Evolutionary conservation across 1,140 invertebrate species (phyloP).

Genomic region (Drosophila truncata): DNA sequence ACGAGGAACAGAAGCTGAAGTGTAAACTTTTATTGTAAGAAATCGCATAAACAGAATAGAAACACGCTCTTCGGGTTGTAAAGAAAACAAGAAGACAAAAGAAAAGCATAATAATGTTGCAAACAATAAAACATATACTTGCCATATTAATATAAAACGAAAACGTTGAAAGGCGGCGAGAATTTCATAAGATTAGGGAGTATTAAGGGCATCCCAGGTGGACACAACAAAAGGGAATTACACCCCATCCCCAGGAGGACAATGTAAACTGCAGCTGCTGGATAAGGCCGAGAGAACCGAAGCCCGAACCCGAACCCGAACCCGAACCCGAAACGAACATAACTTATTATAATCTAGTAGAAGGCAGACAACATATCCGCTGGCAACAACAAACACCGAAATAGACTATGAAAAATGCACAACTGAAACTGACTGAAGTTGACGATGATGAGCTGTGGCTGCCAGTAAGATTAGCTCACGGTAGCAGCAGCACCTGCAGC

Average conservation of each 20-base stretch:
- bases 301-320: slow-evolving; percentile 13
- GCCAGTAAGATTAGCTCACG: slow-evolving; percentile 54
- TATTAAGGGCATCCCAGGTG: slow-evolving; percentile 50
- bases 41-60: slow-evolving; percentile 38
- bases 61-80: slow-evolving; percentile 77
- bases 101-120: slow-evolving; percentile 58
- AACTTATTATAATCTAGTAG: slow-evolving; percentile 43
- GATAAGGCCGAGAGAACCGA: slow-evolving; percentile 30
- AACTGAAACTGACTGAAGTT: slow-evolving; percentile 81
- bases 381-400: slow-evolving; percentile 74
- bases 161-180: slow-evolving; percentile 30
- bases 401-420: slow-evolving; percentile 84
- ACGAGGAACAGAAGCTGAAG: slow-evolving; percentile 27
- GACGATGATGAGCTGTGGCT: slow-evolving; percentile 77
- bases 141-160: slow-evolving; percentile 74
- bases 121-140: slow-evolving; percentile 82
- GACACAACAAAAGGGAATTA: slow-evolving; percentile 13
- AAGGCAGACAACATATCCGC: slow-evolving; percentile 67
- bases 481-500: slow-evolving; percentile 43
- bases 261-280: slow-evolving; percentile 64
- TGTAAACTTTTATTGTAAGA: slow-evolving; percentile 57
- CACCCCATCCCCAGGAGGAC: slow-evolving; percentile 27
- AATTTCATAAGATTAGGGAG: slow-evolving; percentile 65
- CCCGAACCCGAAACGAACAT: slow-evolving; percentile 16
- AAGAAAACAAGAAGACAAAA: slow-evolving; percentile 42